These are phyloP conservation scores for Aricia agestis DNA, from an alignment of 1,140 invertebrate species.

Conservation along the genomic window DNA sequence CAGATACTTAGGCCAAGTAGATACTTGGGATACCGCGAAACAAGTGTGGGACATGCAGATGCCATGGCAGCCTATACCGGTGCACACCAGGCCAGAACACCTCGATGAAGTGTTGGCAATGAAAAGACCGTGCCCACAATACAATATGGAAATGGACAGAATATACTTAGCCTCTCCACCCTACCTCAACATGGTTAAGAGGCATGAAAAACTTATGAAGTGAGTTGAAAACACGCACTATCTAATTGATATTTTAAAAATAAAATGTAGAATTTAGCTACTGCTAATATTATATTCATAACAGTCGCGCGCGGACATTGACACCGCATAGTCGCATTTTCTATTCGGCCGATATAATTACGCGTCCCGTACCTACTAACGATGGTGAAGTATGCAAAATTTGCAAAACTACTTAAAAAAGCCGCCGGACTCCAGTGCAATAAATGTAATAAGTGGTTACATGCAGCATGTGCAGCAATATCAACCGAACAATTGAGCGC, in stretches of 20 bases:
- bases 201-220: slow-evolving; percentile 80
- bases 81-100: slow-evolving; percentile 84
- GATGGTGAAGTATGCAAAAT: slow-evolving; percentile 28
- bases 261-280: too few species aligned
- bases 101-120: slow-evolving; percentile 81
- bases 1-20: too few species aligned
- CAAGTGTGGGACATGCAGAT: slow-evolving; percentile 83
- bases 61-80: slow-evolving; percentile 92
- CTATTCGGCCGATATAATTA: background rate
- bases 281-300: too few species aligned
- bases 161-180: slow-evolving; percentile 76
- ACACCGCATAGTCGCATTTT: background rate
- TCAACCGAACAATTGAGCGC: slow-evolving; percentile 24
- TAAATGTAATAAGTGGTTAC: slow-evolving; percentile 28
- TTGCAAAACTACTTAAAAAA: slow-evolving; percentile 25
- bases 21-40: too few species aligned
- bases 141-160: slow-evolving; percentile 77
- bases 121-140: slow-evolving; percentile 82
- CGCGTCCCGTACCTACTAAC: background rate
- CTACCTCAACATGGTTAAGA: slow-evolving; percentile 77
- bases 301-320: background rate
- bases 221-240: slow-evolving; percentile 50
- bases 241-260: background rate
- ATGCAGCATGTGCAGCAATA: slow-evolving; percentile 27
- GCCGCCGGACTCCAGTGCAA: slow-evolving; percentile 26